Evolutionary conservation across 2,888 invertebrate genomes (phyloP).

Genomic region (Margaritifera margaritifera): DNA sequence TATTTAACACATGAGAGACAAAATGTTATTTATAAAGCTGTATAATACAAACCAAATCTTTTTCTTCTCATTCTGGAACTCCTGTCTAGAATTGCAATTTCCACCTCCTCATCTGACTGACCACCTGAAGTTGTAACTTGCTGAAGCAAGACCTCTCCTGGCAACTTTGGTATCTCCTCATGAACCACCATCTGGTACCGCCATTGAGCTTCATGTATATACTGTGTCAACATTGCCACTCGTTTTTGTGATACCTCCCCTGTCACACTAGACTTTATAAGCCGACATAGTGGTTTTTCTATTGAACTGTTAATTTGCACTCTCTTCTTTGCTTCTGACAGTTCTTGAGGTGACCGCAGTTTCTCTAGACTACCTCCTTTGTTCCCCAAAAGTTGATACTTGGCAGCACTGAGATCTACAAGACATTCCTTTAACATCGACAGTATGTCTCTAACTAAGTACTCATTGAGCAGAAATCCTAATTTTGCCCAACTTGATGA

Average conservation of each 20-base stretch:
- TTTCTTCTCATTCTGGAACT: constrained; percentile 24
- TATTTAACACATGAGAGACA: no score
- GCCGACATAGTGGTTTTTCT: constrained; percentile 49
- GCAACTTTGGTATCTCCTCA: constrained; percentile 55
- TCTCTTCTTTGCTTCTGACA: constrained; percentile 11
- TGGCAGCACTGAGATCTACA: constrained; percentile 56
- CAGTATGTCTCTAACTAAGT: constrained; percentile 63
- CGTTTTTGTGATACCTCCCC: constrained; percentile 63
- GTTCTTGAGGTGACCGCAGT: constrained; percentile 17
- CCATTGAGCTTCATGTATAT: constrained; percentile 82
- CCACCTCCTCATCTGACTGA: constrained; percentile 36
- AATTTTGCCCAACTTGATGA: constrained; percentile 37
- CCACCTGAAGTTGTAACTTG: constrained; percentile 44
- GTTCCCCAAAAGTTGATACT: constrained; percentile 51
- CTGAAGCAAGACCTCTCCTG: constrained; percentile 51
- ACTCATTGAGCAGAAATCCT: constrained; percentile 64
- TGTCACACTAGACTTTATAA: constrained; percentile 53
- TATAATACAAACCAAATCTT: not conserved
- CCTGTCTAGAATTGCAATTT: constrained; percentile 21
- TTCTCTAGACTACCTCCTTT: constrained; percentile 31
- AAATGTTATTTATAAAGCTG: no score
- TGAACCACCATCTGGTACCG: constrained; percentile 79
- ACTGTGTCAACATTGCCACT: constrained; percentile 73
- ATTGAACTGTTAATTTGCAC: constrained; percentile 37
- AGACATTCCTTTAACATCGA: constrained; percentile 63